Percentiles rank a stretch among this genome's conserved stretches.
phyloP scores from a whole-genome alignment of 2,888 invertebrate species.

The Tenthredo mesomela region DNA sequence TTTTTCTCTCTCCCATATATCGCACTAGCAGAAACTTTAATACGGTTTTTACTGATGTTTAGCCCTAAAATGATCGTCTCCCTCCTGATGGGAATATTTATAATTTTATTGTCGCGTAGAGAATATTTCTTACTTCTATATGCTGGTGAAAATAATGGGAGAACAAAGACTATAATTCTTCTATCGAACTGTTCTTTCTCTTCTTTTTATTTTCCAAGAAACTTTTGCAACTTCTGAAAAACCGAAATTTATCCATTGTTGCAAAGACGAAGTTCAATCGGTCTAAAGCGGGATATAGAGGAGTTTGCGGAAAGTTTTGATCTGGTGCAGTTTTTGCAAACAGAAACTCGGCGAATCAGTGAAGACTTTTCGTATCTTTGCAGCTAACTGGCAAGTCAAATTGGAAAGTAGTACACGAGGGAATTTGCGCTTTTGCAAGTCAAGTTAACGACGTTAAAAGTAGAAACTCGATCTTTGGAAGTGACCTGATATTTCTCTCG shows the following conservation, averaged over 20 bases:
- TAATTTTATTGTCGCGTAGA: not conserved
- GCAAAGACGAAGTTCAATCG: constrained; percentile 24
- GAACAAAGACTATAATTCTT: not conserved
- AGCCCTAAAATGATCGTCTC: not conserved
- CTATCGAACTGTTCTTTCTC: not conserved
- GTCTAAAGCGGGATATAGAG: not conserved
- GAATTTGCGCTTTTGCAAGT: constrained; percentile 44
- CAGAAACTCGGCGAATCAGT: not conserved
- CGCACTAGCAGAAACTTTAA: not conserved
- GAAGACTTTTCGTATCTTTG: constrained; percentile 31
- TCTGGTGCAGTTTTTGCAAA: constrained; percentile 1
- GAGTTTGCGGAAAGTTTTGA: constrained; percentile 14
- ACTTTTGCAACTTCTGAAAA: not conserved
- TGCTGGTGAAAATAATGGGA: not conserved
- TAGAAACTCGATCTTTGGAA: constrained; percentile 37
- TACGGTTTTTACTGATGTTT: not conserved
- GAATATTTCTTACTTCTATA: not conserved
- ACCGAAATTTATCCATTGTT: constrained; percentile 29
- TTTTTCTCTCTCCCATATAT: not conserved
- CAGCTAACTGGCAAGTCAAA: constrained; percentile 42
- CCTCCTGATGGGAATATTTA: not conserved
- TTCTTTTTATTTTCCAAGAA: not conserved
- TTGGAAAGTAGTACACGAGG: constrained; percentile 48
- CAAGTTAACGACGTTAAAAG: constrained; percentile 44
- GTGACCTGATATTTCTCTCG: constrained; percentile 34